Evolutionary conservation across 2,797 vertebrate species (phyloP).

Genomic region (Echiichthys vipera): DNA sequence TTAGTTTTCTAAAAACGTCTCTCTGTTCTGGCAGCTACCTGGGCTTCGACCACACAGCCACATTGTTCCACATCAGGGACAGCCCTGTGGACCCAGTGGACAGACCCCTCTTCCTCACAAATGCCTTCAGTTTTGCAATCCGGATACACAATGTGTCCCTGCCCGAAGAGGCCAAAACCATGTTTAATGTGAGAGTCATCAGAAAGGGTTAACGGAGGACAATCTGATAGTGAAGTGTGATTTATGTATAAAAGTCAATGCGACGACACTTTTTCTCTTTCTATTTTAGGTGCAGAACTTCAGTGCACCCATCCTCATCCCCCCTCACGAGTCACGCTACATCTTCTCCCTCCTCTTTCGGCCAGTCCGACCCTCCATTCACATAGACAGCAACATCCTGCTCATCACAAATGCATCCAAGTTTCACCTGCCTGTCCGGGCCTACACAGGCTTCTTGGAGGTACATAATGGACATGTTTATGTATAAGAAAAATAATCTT

Average conservation of each 20-base stretch:
- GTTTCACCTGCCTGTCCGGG: slow-evolving; percentile 96
- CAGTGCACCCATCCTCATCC: slow-evolving; percentile 92
- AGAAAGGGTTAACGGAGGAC: neutral
- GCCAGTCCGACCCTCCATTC: slow-evolving; percentile 93
- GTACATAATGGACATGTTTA: slow-evolving; percentile 73
- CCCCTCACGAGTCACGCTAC: slow-evolving; percentile 91
- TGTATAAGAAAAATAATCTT: neutral
- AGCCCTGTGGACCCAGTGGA: slow-evolving; percentile 93
- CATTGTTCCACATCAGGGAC: slow-evolving; percentile 96
- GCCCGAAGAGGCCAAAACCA: slow-evolving; percentile 92
- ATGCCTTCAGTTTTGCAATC: slow-evolving; percentile 94
- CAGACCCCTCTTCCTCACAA: slow-evolving; percentile 93
- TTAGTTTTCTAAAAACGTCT: neutral
- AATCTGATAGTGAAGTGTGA: neutral
- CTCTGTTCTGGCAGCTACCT: slow-evolving; percentile 84
- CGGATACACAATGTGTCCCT: slow-evolving; percentile 93
- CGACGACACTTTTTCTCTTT: neutral
- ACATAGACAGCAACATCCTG: slow-evolving; percentile 97
- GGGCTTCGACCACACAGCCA: slow-evolving; percentile 96
- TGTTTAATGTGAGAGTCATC: slow-evolving; percentile 90
- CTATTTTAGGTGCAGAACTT: slow-evolving; percentile 93
- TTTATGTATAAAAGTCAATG: neutral
- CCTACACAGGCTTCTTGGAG: slow-evolving; percentile 98
- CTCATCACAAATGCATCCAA: slow-evolving; percentile 98
- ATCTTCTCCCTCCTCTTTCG: slow-evolving; percentile 95